Percentiles rank a stretch among this genome's conserved stretches.
phyloP scores from a whole-genome alignment of 1,140 invertebrate genomes.

The Penaeus chinensis region DNA sequence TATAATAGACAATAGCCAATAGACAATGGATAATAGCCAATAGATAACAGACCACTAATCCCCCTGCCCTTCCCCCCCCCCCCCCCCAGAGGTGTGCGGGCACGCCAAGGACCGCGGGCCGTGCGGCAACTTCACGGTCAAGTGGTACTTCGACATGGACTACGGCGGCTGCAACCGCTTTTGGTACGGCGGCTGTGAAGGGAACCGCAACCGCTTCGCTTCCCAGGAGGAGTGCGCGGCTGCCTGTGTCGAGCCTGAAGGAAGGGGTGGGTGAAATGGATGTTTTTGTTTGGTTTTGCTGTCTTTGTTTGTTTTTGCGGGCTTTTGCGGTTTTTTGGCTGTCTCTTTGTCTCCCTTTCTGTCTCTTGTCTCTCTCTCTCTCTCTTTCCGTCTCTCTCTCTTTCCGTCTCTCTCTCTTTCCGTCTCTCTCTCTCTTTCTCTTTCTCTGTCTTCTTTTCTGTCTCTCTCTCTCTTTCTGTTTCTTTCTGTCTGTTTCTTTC shows the following conservation, averaged over 20 bases:
- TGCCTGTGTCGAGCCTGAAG: constrained; percentile 86
- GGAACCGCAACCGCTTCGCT: constrained; percentile 89
- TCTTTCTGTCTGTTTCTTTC: too few relatives aligned
- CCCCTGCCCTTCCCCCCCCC: neutral
- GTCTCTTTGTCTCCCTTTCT: neutral
- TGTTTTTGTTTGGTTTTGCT: constrained; percentile 12
- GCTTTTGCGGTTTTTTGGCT: neutral
- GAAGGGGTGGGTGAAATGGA: constrained; percentile 75
- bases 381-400: too few relatives aligned
- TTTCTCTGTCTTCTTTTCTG: too few relatives aligned
- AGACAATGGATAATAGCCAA: too few relatives aligned
- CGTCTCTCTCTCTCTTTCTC: too few relatives aligned
- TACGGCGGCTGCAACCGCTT: constrained; percentile 92
- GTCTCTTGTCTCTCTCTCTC: neutral
- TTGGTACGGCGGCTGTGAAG: constrained; percentile 95
- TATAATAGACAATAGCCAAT: too few relatives aligned
- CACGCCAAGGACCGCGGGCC: constrained; percentile 81
- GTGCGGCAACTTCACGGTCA: constrained; percentile 85
- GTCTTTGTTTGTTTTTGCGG: neutral
- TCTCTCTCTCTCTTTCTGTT: too few relatives aligned
- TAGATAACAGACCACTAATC: too few relatives aligned
- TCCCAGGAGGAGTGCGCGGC: constrained; percentile 87
- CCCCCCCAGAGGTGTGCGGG: constrained; percentile 75
- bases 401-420: too few relatives aligned
- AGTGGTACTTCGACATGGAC: constrained; percentile 87